A percentile compares a stretch with the other conserved stretches of the same genome.
These are phyloP conservation scores for Chrysopilus asiliformis DNA, from an alignment of 2,888 invertebrate species.

Conservation along the genomic window DNA sequence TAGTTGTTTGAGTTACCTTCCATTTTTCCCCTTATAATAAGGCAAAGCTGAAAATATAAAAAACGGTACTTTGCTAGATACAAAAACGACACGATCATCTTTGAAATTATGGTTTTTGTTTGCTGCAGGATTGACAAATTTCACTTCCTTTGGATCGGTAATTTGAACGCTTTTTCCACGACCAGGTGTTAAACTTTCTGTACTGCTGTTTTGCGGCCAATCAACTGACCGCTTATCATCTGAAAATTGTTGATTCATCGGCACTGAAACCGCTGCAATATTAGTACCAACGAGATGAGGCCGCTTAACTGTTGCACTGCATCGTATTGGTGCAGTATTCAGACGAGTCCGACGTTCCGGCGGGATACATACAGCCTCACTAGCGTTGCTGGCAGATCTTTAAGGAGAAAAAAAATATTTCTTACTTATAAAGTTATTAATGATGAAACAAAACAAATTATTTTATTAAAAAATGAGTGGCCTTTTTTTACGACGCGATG, in stretches of 20 bases:
- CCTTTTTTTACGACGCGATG: no score
- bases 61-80: slow-evolving; percentile 68
- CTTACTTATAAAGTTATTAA: no score
- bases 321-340: slow-evolving; percentile 32
- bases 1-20: slow-evolving; percentile 38
- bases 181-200: slow-evolving; percentile 59
- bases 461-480: no score
- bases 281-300: slow-evolving; percentile 21
- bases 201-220: slow-evolving; percentile 59
- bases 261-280: no score
- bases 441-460: no score
- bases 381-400: slow-evolving; percentile 37
- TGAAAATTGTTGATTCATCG: slow-evolving; percentile 26
- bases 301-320: slow-evolving; percentile 16
- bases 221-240: slow-evolving; percentile 32
- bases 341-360: slow-evolving; percentile 31
- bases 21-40: slow-evolving; percentile 55
- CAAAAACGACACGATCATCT: slow-evolving; percentile 71
- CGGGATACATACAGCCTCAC: slow-evolving; percentile 21
- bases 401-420: no score
- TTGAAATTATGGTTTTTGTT: slow-evolving; percentile 53
- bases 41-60: slow-evolving; percentile 78
- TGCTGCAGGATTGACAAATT: slow-evolving; percentile 40
- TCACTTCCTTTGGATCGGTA: slow-evolving; percentile 43
- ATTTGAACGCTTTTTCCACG: slow-evolving; percentile 29